Percentiles rank a stretch among this genome's conserved stretches.
Conservation (phyloP, 2,888 invertebrate genomes). For the Apamea sordens region DNA sequence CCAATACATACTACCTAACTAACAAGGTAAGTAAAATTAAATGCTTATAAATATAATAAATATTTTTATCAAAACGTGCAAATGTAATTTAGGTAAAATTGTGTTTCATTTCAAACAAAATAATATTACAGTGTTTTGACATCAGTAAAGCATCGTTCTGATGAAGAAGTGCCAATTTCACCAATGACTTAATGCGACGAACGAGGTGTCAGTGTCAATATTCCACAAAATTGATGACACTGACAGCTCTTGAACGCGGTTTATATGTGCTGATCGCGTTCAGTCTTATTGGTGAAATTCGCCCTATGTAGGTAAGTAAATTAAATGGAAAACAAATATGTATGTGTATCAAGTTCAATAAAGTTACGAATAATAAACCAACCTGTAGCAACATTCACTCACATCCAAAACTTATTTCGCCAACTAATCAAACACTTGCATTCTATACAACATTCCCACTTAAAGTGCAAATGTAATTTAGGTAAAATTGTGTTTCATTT, state of each 20-base stretch:
- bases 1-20: no score
- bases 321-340: background rate
- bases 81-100: background rate
- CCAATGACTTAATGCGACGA: no score
- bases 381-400: slow-evolving; percentile 11
- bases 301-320: background rate
- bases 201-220: no score
- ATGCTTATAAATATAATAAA: background rate
- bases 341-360: background rate
- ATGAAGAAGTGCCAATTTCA: background rate
- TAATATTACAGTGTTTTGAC: background rate
- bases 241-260: no score
- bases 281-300: no score
- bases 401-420: slow-evolving; percentile 1
- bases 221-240: no score
- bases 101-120: background rate
- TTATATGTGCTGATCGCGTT: no score
- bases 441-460: background rate
- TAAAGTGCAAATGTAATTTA: no score
- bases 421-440: slow-evolving; percentile 18
- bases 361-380: background rate
- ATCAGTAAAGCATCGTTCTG: background rate
- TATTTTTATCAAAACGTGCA: background rate
- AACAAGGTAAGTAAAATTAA: no score
- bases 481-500: background rate